phyloP scores from a whole-genome alignment of 2,888 invertebrate species.

The Agonum fuliginosum region DNA sequence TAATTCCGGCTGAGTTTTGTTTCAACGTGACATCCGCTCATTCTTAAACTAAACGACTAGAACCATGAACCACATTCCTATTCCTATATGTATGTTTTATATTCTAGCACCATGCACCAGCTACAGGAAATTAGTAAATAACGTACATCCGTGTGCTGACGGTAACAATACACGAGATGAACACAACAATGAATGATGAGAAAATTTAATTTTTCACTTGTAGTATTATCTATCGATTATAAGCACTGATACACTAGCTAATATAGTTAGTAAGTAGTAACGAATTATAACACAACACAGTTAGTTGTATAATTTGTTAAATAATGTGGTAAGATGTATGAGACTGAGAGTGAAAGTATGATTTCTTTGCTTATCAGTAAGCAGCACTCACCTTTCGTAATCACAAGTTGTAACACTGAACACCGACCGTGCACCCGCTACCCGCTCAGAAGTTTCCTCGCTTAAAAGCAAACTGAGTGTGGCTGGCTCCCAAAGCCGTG shows the following conservation, averaged over 20 bases:
- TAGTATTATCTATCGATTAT: neutral
- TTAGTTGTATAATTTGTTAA: no score
- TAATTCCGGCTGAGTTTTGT: neutral
- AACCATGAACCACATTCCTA: neutral
- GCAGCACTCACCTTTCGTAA: conserved; percentile 51
- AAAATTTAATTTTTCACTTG: neutral
- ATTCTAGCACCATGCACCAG: neutral
- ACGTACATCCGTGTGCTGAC: conserved; percentile 22
- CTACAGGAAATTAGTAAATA: conserved; percentile 22
- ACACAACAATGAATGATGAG: neutral
- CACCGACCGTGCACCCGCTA: conserved; percentile 56
- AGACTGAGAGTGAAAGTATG: neutral
- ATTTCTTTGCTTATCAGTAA: conserved; percentile 2
- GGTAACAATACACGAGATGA: neutral
- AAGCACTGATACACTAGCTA: neutral
- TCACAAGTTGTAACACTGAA: conserved; percentile 28
- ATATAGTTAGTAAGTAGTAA: neutral
- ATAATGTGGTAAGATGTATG: no score
- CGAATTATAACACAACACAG: no score
- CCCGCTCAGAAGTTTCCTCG: conserved; percentile 69
- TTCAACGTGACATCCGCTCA: conserved; percentile 2
- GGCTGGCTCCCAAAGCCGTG: conserved; percentile 58
- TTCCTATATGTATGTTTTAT: neutral
- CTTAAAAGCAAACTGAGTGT: conserved; percentile 69
- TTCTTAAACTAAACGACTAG: neutral